Evolutionary conservation across 2,797 vertebrate species (phyloP), one percentile per base, ranked within the genome.

Genomic region (Anguilla pacifica): DNA sequence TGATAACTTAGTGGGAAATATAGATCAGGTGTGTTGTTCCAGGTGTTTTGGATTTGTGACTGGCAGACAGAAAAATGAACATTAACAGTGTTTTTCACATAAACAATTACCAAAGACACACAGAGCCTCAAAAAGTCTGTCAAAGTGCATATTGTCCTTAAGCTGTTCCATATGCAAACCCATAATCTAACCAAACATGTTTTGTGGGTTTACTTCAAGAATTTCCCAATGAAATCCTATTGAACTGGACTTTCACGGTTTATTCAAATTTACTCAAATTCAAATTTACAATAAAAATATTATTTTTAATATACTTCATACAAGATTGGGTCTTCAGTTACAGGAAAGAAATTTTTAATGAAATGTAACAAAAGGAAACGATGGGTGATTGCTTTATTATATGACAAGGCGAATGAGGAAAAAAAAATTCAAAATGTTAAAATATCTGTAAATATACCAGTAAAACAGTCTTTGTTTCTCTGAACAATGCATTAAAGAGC

Each of bases 31-130:
- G 89, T 95, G 92, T 94, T 93, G 91, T 93, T 92, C 94, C 95
- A 96, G 95, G 94, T 96, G 95, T 93, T 95, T 95, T 92, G 92
- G 90, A 95, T 96, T 96, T 95, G 91, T 93, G 92, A 91, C 92
- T 91, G 88, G 64, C 89, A 95, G 90, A 89, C 88, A 93, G 92
- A 94, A 94, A 93, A 93, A 94, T 94, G 91, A 91, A 77, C 90
- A 88, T 93, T 90, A 90, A 88, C 91, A 91, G 89, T 92, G 22
- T 83, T 83, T 92, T 91, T 88, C 89, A 93, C 90, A 95, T 93
- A 95, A 95, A 94, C 92, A 88, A 31, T 64, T 67, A 91, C 86
- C 87, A 85, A 88, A 88, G 87, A 79, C 83, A 90, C 72, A 89
- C 83, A 53, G 90, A 90, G 85, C 46, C 91, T 88, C 53, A 61